These are phyloP conservation scores for Poecilobothrus nobilitatus DNA, from an alignment of 2,888 invertebrate species.

Conservation along the genomic window DNA sequence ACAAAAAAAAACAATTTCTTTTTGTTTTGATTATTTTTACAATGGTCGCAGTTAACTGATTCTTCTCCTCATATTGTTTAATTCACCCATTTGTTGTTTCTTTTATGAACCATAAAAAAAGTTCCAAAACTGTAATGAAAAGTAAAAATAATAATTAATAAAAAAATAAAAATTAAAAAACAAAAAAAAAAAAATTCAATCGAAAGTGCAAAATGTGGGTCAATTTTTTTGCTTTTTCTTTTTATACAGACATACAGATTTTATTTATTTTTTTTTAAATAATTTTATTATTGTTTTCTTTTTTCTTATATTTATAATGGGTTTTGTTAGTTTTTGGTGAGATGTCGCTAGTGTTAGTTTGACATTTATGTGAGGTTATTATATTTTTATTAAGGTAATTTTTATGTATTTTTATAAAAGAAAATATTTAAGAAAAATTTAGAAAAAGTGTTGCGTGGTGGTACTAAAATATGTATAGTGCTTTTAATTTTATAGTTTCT, in stretches of 20 bases:
- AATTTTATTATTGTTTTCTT: neutral
- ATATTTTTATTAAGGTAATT: too few species aligned
- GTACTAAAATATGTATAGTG: too few species aligned
- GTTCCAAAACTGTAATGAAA: neutral
- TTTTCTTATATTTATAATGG: too few species aligned
- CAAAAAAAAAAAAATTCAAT: neutral
- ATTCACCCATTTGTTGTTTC: neutral
- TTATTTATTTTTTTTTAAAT: neutral
- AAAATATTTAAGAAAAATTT: too few species aligned
- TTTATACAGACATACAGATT: neutral
- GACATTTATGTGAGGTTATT: neutral
- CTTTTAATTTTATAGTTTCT: too few species aligned
- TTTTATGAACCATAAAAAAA: neutral
- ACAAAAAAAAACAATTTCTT: too few species aligned
- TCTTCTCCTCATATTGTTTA: neutral
- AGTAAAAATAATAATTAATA: too few species aligned
- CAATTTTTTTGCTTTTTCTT: neutral
- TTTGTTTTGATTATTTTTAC: too few species aligned
- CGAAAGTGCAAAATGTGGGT: slow-evolving; percentile 2
- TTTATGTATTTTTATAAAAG: too few species aligned
- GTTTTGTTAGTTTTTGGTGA: neutral
- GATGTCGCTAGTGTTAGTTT: neutral
- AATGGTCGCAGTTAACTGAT: neutral
- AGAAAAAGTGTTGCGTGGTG: too few species aligned
- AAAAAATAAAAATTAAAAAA: too few species aligned